A percentile compares a stretch with the other conserved stretches of the same genome.
phyloP scores from a whole-genome alignment of 2,888 invertebrate species.

The Agonum fuliginosum region DNA sequence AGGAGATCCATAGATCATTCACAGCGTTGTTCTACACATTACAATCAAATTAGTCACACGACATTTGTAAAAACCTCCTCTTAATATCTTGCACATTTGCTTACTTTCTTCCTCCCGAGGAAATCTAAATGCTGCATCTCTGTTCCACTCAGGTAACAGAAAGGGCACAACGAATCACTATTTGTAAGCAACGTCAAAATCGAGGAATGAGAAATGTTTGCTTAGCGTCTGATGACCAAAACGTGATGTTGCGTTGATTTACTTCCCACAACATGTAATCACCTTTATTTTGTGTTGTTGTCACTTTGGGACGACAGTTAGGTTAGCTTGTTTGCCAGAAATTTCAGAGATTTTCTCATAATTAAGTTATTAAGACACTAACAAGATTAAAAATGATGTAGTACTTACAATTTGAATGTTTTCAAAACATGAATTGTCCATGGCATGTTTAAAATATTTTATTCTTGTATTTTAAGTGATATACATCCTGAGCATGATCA shows the following conservation, averaged over 20 bases:
- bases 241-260: constrained; percentile 10
- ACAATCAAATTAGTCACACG: constrained; percentile 66
- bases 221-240: constrained; percentile 38
- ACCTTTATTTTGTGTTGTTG: background rate
- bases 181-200: constrained; percentile 64
- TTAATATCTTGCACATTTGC: constrained; percentile 43
- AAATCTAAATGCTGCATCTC: constrained; percentile 22
- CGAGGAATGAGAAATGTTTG: constrained; percentile 63
- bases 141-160: constrained; percentile 57
- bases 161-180: constrained; percentile 63
- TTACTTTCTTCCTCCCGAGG: constrained; percentile 41
- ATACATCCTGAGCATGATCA: too few species aligned
- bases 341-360: background rate
- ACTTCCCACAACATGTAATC: constrained; percentile 10
- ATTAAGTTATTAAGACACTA: constrained; percentile 11
- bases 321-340: background rate
- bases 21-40: constrained; percentile 63
- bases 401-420: constrained; percentile 1
- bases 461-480: too few species aligned
- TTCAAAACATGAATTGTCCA: too few species aligned
- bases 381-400: background rate
- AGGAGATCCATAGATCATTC: constrained; percentile 57
- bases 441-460: too few species aligned
- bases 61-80: constrained; percentile 60
- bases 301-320: background rate